A percentile compares a stretch with the other conserved stretches of the same genome.
Evolutionary conservation across 2,797 vertebrate genomes (phyloP).

Genomic region (Buphagus erythrorhynchus): DNA sequence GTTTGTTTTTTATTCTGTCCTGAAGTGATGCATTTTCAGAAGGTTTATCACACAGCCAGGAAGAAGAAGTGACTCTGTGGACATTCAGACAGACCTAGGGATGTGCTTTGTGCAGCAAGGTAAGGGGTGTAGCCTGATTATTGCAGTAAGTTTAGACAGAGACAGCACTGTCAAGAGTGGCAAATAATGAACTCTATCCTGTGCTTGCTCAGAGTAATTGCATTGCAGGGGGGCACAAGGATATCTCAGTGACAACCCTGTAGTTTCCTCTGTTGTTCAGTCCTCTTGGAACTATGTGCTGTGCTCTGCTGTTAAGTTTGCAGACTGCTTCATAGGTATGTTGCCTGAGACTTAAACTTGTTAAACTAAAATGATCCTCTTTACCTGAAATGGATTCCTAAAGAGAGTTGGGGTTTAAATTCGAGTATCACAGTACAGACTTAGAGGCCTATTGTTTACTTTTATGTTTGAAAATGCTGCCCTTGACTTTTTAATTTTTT

Average conservation of each 20-base stretch:
- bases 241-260: neutral
- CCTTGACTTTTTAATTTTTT: neutral
- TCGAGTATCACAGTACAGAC: neutral
- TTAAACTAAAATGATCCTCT: neutral
- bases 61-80: neutral
- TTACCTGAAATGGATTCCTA: neutral
- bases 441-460: neutral
- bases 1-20: neutral
- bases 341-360: neutral
- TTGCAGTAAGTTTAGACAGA: neutral
- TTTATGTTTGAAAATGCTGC: neutral
- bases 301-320: neutral
- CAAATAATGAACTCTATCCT: neutral
- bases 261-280: neutral
- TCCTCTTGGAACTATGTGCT: neutral
- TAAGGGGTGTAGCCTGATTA: neutral
- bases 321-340: neutral
- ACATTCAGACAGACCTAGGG: neutral
- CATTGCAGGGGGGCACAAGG: rapidly evolving
- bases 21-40: neutral
- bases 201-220: neutral
- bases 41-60: neutral
- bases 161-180: neutral
- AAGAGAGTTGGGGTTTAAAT: neutral
- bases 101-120: neutral